A percentile compares a stretch with the other conserved stretches of the same genome.
Conservation (phyloP, 2,888 invertebrate species). For the Mythimna impura region DNA sequence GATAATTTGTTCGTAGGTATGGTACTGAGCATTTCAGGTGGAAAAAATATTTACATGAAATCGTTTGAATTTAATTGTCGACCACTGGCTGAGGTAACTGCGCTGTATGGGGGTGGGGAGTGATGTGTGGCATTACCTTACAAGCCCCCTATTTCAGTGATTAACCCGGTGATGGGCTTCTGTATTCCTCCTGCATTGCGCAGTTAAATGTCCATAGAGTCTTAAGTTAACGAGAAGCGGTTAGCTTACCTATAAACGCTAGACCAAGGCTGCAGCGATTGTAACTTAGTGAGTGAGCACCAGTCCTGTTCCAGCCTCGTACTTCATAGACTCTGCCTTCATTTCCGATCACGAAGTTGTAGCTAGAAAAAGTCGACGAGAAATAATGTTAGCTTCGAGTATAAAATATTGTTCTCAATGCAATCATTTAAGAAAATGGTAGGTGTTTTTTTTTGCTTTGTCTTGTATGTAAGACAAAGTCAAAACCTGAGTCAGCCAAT, state of each 20-base stretch:
- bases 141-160: neutral
- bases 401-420: too few species aligned
- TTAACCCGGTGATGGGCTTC: neutral
- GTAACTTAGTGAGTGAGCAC: constrained; percentile 87
- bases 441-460: too few species aligned
- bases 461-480: too few species aligned
- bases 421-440: too few species aligned
- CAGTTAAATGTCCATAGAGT: neutral
- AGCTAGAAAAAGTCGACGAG: constrained; percentile 70
- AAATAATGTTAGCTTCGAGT: neutral
- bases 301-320: constrained; percentile 90
- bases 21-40: neutral
- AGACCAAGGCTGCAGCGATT: constrained; percentile 81
- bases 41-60: neutral
- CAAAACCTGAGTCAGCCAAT: too few species aligned
- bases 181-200: neutral
- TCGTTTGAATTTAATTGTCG: too few species aligned
- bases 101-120: too few species aligned
- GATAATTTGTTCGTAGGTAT: neutral
- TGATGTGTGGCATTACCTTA: too few species aligned
- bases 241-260: constrained; percentile 80
- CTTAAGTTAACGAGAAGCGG: neutral
- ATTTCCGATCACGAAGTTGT: constrained; percentile 92
- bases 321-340: constrained; percentile 91
- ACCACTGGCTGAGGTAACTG: too few species aligned